These are phyloP conservation scores for Epizoanthus fatuus DNA, from an alignment of 92 coral and sea anemone species.

Conservation along the genomic window DNA sequence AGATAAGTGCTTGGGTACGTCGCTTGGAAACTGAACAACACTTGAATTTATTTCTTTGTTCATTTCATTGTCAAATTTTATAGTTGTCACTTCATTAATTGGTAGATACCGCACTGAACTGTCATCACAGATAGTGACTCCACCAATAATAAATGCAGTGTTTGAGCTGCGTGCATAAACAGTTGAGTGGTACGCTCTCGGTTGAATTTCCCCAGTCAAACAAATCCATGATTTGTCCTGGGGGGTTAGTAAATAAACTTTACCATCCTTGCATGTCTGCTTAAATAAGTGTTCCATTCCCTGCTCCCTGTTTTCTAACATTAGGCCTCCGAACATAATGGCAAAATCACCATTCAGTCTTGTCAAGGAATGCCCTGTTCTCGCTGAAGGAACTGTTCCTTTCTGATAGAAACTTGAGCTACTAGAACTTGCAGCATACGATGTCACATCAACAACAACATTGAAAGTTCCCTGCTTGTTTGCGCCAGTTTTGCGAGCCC, in stretches of 20 bases:
- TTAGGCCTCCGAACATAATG: conserved; percentile 42
- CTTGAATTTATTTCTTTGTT: not conserved
- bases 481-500: conserved; percentile 16
- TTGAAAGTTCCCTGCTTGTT: conserved; percentile 22
- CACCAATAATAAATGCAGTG: conserved; percentile 29
- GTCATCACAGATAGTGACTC: conserved; percentile 21
- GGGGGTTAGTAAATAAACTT: conserved; percentile 23
- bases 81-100: conserved; percentile 23
- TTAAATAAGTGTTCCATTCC: conserved; percentile 45
- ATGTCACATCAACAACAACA: conserved; percentile 33
- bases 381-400: conserved; percentile 22
- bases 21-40: conserved; percentile 13
- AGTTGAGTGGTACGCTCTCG: conserved; percentile 45
- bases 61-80: conserved; percentile 8
- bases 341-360: conserved; percentile 1
- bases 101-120: conserved; percentile 31
- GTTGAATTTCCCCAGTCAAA: conserved; percentile 20
- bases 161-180: not conserved
- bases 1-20: conserved; percentile 13
- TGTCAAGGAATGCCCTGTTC: conserved; percentile 48
- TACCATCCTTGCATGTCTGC: conserved; percentile 46
- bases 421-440: conserved; percentile 4
- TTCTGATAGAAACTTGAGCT: too few species aligned
- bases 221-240: conserved; percentile 8
- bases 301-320: conserved; percentile 32